These are phyloP conservation scores for Noctilio leporinus DNA, from an alignment of 2,113 vertebrate species.

Conservation along the genomic window DNA sequence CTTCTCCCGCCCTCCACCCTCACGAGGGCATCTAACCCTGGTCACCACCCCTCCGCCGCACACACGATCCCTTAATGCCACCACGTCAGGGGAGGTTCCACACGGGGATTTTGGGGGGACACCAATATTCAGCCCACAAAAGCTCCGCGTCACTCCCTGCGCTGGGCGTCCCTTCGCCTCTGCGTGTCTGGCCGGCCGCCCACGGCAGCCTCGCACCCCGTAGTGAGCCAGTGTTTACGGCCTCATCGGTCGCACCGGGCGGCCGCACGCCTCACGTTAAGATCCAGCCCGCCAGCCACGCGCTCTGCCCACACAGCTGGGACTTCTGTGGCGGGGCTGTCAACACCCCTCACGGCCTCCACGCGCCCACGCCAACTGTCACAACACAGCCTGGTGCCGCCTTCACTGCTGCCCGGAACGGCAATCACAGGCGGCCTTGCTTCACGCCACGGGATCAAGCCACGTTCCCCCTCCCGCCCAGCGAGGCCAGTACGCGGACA, in stretches of 20 bases:
- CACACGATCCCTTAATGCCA: no score
- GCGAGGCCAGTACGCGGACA: neutral
- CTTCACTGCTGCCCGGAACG: slow-evolving; percentile 13
- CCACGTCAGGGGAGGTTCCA: no score
- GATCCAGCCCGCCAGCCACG: neutral
- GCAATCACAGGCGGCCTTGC: slow-evolving; percentile 39
- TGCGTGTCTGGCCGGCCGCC: neutral
- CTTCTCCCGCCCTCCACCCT: neutral
- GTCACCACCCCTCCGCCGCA: no score
- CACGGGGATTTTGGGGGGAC: no score
- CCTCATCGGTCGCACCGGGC: no score
- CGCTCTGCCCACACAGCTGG: rapidly evolving
- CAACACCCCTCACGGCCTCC: slow-evolving; percentile 48
- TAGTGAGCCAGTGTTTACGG: rapidly evolving
- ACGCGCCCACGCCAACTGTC: slow-evolving; percentile 41
- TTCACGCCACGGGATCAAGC: neutral
- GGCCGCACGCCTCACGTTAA: neutral
- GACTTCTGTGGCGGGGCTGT: slow-evolving; percentile 39
- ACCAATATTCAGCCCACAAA: no score
- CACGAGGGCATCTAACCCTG: neutral
- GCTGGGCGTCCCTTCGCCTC: no score
- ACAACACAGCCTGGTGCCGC: slow-evolving; percentile 5
- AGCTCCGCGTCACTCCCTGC: no score
- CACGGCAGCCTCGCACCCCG: rapidly evolving
- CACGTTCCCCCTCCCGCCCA: neutral